Conservation (phyloP, 1,140 invertebrate genomes). For the Arctopsyche grandis region DNA sequence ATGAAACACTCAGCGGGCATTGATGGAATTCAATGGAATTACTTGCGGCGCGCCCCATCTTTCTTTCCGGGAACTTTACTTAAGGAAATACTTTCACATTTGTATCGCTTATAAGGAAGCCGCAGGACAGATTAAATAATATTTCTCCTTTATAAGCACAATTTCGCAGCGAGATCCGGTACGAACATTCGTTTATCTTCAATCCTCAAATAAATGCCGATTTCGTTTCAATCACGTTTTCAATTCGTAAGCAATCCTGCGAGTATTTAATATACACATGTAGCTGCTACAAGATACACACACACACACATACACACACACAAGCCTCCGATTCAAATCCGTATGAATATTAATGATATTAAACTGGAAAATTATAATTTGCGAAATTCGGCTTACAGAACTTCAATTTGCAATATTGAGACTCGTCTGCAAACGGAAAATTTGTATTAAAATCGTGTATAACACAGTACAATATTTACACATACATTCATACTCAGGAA, state of each 20-base stretch:
- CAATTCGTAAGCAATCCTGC: slow-evolving; percentile 24
- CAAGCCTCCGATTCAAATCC: not conserved
- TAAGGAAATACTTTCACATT: slow-evolving; percentile 45
- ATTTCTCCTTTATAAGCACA: slow-evolving; percentile 53
- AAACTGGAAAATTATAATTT: not conserved
- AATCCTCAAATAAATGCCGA: slow-evolving; percentile 9
- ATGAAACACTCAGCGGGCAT: slow-evolving; percentile 45
- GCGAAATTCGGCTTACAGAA: not conserved
- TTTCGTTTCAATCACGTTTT: slow-evolving; percentile 30
- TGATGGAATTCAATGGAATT: slow-evolving; percentile 50
- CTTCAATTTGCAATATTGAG: not conserved
- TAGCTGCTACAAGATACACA: not conserved
- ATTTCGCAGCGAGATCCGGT: slow-evolving; percentile 26
- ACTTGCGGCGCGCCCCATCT: slow-evolving; percentile 26
- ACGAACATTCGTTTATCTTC: not conserved
- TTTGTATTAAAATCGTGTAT: no score
- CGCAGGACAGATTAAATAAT: slow-evolving; percentile 45
- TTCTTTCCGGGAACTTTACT: slow-evolving; percentile 34
- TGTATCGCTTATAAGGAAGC: slow-evolving; percentile 34
- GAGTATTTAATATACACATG: not conserved
- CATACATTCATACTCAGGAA: no score
- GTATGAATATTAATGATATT: not conserved
- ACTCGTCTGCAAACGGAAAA: no score
- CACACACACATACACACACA: no score
- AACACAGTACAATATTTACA: no score